Base-by-base conservation (phyloP, 2,113 vertebrate species). In the Opisthocomus hoazin region DNA sequence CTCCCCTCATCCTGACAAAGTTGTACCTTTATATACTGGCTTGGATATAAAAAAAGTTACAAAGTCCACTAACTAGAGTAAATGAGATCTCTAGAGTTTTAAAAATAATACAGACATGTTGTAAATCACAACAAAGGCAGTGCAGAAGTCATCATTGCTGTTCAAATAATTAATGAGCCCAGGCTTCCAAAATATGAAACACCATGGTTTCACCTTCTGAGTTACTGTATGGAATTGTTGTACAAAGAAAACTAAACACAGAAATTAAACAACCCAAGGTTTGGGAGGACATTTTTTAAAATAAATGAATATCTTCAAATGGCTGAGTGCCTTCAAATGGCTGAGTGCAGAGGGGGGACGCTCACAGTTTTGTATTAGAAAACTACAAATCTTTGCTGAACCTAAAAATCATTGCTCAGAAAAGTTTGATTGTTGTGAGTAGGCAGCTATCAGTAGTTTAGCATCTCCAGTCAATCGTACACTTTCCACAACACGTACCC, bases 331-430 rank as follows among this genome's bases (percentile, higher is more conserved):
- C 8, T 69, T 26, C 15, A 69, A 63, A 46, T 21, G 19, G 57
- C 27, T 60, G 10, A 4, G 43, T n/a, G 46, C 2, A 0, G 22
- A 85, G 23, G 0, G 1, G 10, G 16, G 8, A 46, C 7, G 48
- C 15, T 48, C 36, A 60, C 1, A 63, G 7, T 60, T 1, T 46
- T 41, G 2, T n/a, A 58, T 18, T 20, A 61, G 23, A 43, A 43
- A 93, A 90, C 34, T 16, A 48, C 75, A 78, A 57, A 54, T n/a
- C 10, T 83, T 54, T 50, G 39, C 61, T 51, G 17, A 82, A 61
- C 27, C 7, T 32, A 63, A 64, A 89, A 54, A 34, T 32, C 37
- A 48, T 19, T 0, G 0, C n/a, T 73, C n/a, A 58, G 54, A 53
- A 64, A 78, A 61, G 39, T n/a, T n/a, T 45, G 39, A 26, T 34